Evolutionary conservation across 2,797 vertebrate genomes (phyloP).

Genomic region (Leptoclinus maculatus): DNA sequence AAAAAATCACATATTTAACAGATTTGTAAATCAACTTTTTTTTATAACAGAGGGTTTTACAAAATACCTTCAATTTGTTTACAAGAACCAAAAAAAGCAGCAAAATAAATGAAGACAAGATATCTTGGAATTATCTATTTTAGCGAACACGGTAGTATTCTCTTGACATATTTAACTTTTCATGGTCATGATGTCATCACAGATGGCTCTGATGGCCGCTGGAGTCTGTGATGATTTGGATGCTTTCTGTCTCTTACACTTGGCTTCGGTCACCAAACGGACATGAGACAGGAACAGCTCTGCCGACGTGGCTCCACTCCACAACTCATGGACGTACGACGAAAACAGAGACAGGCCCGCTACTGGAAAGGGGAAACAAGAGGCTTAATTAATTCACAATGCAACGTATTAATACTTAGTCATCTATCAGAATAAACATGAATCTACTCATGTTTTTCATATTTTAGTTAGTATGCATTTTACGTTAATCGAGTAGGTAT

Average conservation of each 20-base stretch:
- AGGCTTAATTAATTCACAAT: neutral
- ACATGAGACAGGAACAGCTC: conserved; percentile 80
- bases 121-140: neutral
- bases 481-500: neutral
- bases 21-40: conserved; percentile 23
- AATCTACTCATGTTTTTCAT: neutral
- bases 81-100: conserved; percentile 15
- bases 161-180: conserved; percentile 16
- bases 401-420: neutral
- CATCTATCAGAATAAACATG: neutral
- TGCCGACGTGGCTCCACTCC: conserved; percentile 76
- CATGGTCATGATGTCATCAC: conserved; percentile 65
- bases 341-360: conserved; percentile 77
- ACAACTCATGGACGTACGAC: conserved; percentile 80
- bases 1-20: neutral
- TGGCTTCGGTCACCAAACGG: conserved; percentile 61
- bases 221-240: conserved; percentile 29
- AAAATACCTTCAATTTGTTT: conserved; percentile 25
- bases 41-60: conserved; percentile 7
- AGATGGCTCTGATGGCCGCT: conserved; percentile 68
- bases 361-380: conserved; percentile 65
- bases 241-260: conserved; percentile 40
- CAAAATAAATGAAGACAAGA: neutral
- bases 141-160: neutral
- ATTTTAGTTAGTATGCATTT: neutral